Base-by-base conservation (phyloP, 2,888 invertebrate genomes). In the Polymixis flavicincta region DNA sequence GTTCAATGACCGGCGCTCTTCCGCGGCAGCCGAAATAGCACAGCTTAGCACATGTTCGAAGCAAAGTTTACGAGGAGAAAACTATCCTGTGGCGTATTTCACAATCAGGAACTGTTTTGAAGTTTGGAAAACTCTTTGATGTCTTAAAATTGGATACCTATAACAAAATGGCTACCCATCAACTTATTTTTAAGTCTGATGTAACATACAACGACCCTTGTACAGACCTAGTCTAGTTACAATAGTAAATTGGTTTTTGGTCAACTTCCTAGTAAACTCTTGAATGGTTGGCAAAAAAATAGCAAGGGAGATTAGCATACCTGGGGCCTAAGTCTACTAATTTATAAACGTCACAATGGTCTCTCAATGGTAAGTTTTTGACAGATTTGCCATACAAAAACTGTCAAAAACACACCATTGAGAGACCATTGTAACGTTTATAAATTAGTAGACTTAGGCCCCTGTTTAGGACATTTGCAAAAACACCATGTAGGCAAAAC, bases 1-100 rank as follows among this genome's bases (percentile, higher is more conserved):
- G 94, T 92, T 93, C 94, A 85, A 82, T 89, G 92, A 92, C 94
- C 94, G 91, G 74, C 78, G 83, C 80, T 90, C 93, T 93, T 94
- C 94, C 93, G 93, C 86, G 87, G 88, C 87, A 78, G 88, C 90
- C 90, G 88, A 94, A 94, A 94, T 94, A 94, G 90, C 84, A 76
- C 83, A 48, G 65, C 84, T 85, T 84, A 85, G 83, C 85, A 88
- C 90, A 87, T 84, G 84, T 52, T 79, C 75, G 82, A 86, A 85
- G 78, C 80, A 66, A 54, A 79, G 72, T 86, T 88, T 87, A 87
- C 75, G 87, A 83, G 61, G 55, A 80, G 83, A 60, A 67, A 75
- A 80, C 82, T 76, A 76, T 83, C 76, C 64, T 59, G 22, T 48
- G 69, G 74, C 71, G 57, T 72, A 32, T 55, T 69, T 37, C 69